phyloP scores from a whole-genome alignment of 2,888 invertebrate species.

The Camponotus fellah region DNA sequence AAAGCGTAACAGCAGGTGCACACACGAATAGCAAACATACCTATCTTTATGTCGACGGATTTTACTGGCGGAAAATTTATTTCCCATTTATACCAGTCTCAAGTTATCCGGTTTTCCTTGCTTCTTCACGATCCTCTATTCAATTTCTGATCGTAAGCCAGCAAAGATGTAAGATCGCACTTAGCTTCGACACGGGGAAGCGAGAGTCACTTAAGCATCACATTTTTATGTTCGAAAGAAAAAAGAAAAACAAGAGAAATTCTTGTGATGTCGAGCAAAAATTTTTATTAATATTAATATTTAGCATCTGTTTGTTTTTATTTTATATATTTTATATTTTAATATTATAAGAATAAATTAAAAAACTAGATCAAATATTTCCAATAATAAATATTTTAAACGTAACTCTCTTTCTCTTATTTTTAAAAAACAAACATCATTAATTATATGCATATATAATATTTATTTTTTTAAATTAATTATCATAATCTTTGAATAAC shows the following conservation, averaged over 20 bases:
- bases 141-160: constrained; percentile 69
- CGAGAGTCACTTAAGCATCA: not conserved
- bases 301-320: not conserved
- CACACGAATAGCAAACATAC: constrained; percentile 59
- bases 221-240: not conserved
- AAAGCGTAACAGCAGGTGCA: constrained; percentile 27
- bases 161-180: constrained; percentile 39
- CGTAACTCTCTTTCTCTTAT: not conserved
- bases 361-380: not conserved
- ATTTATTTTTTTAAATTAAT: not conserved
- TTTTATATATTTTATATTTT: not conserved
- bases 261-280: not conserved
- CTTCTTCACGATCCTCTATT: constrained; percentile 63
- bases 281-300: not conserved
- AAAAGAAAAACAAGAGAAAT: not conserved
- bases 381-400: not conserved
- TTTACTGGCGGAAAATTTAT: constrained; percentile 72
- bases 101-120: constrained; percentile 66
- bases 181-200: constrained; percentile 29
- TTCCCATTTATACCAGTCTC: constrained; percentile 68
- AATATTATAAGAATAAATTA: not conserved
- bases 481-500: not conserved
- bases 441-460: not conserved
- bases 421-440: not conserved
- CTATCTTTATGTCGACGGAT: constrained; percentile 52